These are phyloP conservation scores for Leucosticte australis DNA, from an alignment of 2,113 vertebrate species.

Conservation along the genomic window DNA sequence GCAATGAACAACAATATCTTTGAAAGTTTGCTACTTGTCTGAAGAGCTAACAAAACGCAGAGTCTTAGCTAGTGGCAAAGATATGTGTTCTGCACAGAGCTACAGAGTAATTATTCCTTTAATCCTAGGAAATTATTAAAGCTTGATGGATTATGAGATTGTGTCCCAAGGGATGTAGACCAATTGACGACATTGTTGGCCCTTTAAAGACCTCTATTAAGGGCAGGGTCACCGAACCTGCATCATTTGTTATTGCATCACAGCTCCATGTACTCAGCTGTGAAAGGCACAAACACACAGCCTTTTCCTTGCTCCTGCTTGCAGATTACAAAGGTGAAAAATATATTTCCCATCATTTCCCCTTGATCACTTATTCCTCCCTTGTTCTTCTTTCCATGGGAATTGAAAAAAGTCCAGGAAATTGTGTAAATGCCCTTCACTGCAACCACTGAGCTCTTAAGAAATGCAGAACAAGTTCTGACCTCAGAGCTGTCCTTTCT, in stretches of 20 bases:
- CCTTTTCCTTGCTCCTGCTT: background rate
- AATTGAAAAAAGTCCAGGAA: background rate
- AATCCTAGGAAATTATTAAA: slow-evolving; percentile 50
- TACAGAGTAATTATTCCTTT: background rate
- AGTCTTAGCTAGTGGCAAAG: background rate
- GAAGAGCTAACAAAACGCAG: background rate
- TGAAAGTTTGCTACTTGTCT: background rate
- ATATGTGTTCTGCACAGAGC: background rate
- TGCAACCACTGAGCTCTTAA: background rate
- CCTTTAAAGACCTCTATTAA: slow-evolving; percentile 33
- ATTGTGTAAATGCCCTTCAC: background rate
- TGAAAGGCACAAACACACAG: background rate
- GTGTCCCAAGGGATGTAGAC: background rate
- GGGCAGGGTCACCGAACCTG: background rate
- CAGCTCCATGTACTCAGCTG: background rate
- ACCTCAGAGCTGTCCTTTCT: background rate
- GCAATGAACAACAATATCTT: background rate
- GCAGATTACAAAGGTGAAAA: background rate
- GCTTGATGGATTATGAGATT: slow-evolving; percentile 42
- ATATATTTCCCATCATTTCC: background rate
- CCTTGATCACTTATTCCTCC: background rate
- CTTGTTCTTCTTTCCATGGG: background rate
- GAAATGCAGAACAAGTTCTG: background rate
- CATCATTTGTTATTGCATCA: background rate
- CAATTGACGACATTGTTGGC: background rate